Base-by-base conservation (phyloP, 2,888 invertebrate genomes). In the Drosophila mettleri region DNA sequence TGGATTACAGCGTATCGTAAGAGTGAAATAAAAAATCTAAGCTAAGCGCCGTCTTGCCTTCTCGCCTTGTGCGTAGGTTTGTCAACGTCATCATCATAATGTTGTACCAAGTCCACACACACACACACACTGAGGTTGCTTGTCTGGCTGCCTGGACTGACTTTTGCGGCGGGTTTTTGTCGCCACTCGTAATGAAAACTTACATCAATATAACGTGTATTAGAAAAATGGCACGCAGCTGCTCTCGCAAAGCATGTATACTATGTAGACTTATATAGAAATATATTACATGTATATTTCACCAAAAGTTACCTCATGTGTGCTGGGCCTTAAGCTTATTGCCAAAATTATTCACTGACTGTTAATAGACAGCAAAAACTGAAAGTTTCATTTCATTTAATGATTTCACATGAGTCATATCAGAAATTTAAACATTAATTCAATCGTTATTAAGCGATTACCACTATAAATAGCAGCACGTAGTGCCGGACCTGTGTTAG, bases 71-170 rank as follows among this genome's bases (percentile, higher is more conserved):
- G 79, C 71, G 85, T 74, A 81, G 82, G 85, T 87, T 85, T 87
- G 80, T 81, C 87, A 81, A 84, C 85, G 85, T 84, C 87, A 82
- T 87, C 87, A 71, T 66, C 74, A 74, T 80, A 69, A 78, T 80
- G 78, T 64, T 67, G 55, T 65, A 58, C 66, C 70, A 57, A 27
- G 34, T 39, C 48, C 41, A 46, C 55, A 31, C 45, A 41, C 54
- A 63, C 29, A 43, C 20, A 18, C 24, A 31, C 31, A 20, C 36
- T 58, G 3, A 36, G 20, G 29, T 31, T 39, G 36, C 20, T 29
- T 61, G 58, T 29, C 77, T 66, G 61, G 24, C 39, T 39, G 46
- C 20, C 43, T 39, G 33, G 52, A 36, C 69, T 61, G 60, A 54
- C 60, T 69, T 62, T 54, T 67, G 49, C 27, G 46, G 36, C 22